These are phyloP conservation scores for Drosophila melanocephala DNA, from an alignment of 2,888 invertebrate species.

Conservation along the genomic window DNA sequence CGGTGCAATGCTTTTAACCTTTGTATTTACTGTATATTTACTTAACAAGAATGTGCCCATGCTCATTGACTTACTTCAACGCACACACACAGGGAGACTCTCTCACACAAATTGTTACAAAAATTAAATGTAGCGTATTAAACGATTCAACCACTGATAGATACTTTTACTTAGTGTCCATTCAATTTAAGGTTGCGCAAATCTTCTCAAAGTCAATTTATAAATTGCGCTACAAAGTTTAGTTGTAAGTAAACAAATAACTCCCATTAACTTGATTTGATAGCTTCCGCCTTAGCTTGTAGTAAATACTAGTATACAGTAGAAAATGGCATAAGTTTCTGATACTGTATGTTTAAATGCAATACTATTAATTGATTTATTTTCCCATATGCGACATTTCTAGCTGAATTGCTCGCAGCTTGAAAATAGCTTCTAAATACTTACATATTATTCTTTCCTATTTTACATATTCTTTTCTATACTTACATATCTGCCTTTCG, in stretches of 20 bases:
- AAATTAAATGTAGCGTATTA: not conserved
- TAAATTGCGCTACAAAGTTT: not conserved
- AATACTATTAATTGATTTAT: not conserved
- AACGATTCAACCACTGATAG: not conserved
- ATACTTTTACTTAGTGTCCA: not conserved
- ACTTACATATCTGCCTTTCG: not conserved
- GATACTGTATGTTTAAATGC: no score
- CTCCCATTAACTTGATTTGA: not conserved
- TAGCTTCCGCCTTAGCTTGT: not conserved
- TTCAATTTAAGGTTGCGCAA: not conserved
- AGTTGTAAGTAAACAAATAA: not conserved
- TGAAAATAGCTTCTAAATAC: not conserved
- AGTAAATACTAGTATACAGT: not conserved
- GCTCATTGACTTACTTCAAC: slow-evolving; percentile 1
- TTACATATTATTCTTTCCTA: not conserved
- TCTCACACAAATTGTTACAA: not conserved
- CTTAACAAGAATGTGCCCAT: slow-evolving; percentile 20
- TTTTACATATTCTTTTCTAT: no score
- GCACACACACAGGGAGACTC: not conserved
- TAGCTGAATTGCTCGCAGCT: not conserved
- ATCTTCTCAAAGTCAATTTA: not conserved
- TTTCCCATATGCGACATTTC: not conserved
- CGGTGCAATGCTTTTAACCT: slow-evolving; percentile 10
- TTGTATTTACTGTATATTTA: slow-evolving; percentile 36
- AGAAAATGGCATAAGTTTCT: no score